Percentiles rank a stretch among this genome's conserved stretches.
Evolutionary conservation across 1,140 invertebrate species (phyloP).

Genomic region (Neodiprion pinetum): DNA sequence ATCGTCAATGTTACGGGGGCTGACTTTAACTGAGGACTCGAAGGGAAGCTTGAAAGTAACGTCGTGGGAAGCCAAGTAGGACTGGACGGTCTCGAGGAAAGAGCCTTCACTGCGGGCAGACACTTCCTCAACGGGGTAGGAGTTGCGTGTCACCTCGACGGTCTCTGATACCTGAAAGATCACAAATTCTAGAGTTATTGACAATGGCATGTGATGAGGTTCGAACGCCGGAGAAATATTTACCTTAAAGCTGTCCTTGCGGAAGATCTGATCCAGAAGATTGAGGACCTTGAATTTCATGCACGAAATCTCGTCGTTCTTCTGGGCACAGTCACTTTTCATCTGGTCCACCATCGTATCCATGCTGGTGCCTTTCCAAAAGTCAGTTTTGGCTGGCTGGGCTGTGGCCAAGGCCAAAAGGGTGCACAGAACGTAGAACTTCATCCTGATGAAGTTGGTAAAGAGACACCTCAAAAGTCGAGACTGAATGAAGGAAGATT

Average conservation of each 20-base stretch:
- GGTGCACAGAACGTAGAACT: conserved; percentile 45
- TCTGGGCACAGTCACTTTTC: conserved; percentile 72
- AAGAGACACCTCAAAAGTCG: not conserved
- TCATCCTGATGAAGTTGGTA: conserved; percentile 35
- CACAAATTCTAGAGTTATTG: conserved; percentile 23
- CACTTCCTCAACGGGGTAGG: conserved; percentile 65
- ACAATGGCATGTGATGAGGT: not conserved
- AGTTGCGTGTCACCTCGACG: conserved; percentile 77
- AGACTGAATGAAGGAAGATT: not conserved
- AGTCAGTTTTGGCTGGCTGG: conserved; percentile 69
- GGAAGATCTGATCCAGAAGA: conserved; percentile 77
- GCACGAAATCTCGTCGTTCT: conserved; percentile 79
- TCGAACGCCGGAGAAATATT: conserved; percentile 20
- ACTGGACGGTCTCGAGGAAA: conserved; percentile 73
- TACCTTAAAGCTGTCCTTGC: conserved; percentile 80
- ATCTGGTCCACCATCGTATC: conserved; percentile 77
- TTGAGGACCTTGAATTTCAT: conserved; percentile 82
- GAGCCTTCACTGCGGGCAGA: conserved; percentile 66
- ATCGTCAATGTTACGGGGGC: conserved; percentile 75
- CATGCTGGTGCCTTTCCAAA: conserved; percentile 74
- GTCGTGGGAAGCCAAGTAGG: conserved; percentile 78
- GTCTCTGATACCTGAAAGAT: conserved; percentile 70
- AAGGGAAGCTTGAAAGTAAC: conserved; percentile 77
- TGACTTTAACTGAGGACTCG: conserved; percentile 76
- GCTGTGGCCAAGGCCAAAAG: conserved; percentile 62